Base-by-base conservation (phyloP, 2,797 vertebrate genomes). In the Babyrousa celebensis region DNA sequence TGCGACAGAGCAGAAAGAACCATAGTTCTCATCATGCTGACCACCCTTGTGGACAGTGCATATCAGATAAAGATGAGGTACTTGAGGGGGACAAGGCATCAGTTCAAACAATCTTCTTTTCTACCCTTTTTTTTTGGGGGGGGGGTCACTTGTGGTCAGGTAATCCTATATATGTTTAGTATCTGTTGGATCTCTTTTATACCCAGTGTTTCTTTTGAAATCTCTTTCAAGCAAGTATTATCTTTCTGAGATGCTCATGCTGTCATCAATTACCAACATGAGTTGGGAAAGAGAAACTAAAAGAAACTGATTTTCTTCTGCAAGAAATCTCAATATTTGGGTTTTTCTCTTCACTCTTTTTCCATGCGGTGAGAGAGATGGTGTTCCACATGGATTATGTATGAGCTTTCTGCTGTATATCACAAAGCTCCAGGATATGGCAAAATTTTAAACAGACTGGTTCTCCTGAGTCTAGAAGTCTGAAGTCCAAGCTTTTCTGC, bases 1-100 rank as follows among this genome's bases (percentile, higher is more conserved):
- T 99, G 87, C 12, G 56, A 96, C 0, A 89, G 16, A 93, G 40
- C 70, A 40, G 90, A 67, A 58, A 78, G 58, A 62, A 15, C 6
- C n/a, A 32, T 3, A 25, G 29, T 27, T 12, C 4, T 71, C n/a
- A 91, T 27, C 18, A 6, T 2, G 7, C 11, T 0, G 62, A 29
- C 27, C 15, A 6, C 3, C 25, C 58, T 54, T 6, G 20, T 15
- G 3, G 56, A 21, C 20, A 15, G 1, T 3, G 12, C 5, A 40
- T n/a, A 43, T 79, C 25, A 54, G 40, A 48, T 16, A 20, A 70
- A 80, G 43, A 20, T 17, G 12, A 27, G 32, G 20, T 25, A 36
- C n/a, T 20, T 56, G 40, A 29, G 25, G 14, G 17, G 15, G 15
- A n/a, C 2, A 36, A 67, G 21, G 67, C 23, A 7, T 56, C 20